Conservation (phyloP, 2,797 vertebrate genomes). For the Sebastes baramenuke region DNA sequence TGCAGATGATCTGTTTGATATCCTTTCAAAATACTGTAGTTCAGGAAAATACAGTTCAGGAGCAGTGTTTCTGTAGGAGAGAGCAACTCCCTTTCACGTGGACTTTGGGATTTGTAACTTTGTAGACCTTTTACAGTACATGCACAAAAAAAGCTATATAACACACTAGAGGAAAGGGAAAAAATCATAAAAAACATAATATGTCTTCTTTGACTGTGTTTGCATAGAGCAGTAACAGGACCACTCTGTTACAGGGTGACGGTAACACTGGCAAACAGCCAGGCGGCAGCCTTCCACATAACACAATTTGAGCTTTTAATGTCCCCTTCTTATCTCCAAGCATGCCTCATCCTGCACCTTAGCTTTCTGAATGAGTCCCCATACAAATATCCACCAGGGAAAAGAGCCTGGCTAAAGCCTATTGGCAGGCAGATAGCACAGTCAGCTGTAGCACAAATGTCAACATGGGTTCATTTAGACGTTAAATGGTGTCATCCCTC, state of each 20-base stretch:
- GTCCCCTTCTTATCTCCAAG: background rate
- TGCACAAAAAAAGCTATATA: background rate
- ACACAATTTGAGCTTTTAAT: background rate
- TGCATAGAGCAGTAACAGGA: background rate
- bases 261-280: background rate
- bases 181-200: background rate
- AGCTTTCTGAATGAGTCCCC: background rate
- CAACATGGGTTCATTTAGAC: background rate
- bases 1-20: too few relatives aligned
- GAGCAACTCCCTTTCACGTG: too few relatives aligned
- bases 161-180: background rate
- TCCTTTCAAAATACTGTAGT: too few relatives aligned
- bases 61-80: too few relatives aligned
- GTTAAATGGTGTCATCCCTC: background rate
- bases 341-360: background rate
- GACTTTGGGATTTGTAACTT: too few relatives aligned
- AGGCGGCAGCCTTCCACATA: background rate
- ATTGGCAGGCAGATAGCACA: background rate
- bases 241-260: background rate
- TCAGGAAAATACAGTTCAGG: too few relatives aligned
- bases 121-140: background rate
- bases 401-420: background rate
- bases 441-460: background rate
- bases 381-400: background rate
- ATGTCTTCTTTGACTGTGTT: background rate